These are phyloP conservation scores for Conops quadrifasciatus DNA, from an alignment of 2,888 invertebrate species.

Conservation along the genomic window DNA sequence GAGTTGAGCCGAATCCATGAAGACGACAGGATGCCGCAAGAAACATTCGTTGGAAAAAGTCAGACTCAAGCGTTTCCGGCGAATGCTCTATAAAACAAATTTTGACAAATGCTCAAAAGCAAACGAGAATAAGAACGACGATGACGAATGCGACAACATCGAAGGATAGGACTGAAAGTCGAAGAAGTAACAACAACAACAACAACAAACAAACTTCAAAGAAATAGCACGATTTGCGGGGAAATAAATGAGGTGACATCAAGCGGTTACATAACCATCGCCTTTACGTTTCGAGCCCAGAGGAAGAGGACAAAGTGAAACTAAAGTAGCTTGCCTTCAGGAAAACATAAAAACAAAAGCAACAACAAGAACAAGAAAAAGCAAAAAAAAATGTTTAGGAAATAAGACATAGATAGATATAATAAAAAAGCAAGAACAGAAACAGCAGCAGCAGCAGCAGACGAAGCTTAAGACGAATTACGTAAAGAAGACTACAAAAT, in stretches of 20 bases:
- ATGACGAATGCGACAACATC: not conserved
- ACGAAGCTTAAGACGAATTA: slow-evolving; percentile 7
- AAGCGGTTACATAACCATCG: not conserved
- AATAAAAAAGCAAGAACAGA: not conserved
- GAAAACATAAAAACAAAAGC: not conserved
- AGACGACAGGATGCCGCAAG: not conserved
- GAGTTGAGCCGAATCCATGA: not conserved
- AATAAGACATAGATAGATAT: too few relatives aligned
- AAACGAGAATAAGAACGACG: slow-evolving; percentile 3
- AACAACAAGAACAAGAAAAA: too few relatives aligned
- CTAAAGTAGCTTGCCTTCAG: not conserved
- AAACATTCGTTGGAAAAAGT: too few relatives aligned
- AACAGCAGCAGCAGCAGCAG: not conserved
- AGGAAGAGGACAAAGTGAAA: not conserved
- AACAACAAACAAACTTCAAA: not conserved
- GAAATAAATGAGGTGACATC: not conserved
- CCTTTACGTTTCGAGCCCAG: not conserved
- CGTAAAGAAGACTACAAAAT: slow-evolving; percentile 14
- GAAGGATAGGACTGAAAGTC: not conserved
- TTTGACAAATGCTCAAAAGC: not conserved
- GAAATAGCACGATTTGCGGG: not conserved
- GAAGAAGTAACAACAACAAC: not conserved
- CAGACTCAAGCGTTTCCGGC: too few relatives aligned
- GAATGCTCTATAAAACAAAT: not conserved
- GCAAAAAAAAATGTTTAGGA: too few relatives aligned